Base-by-base conservation (phyloP, 1,140 invertebrate species). In the Anastrepha ludens region DNA sequence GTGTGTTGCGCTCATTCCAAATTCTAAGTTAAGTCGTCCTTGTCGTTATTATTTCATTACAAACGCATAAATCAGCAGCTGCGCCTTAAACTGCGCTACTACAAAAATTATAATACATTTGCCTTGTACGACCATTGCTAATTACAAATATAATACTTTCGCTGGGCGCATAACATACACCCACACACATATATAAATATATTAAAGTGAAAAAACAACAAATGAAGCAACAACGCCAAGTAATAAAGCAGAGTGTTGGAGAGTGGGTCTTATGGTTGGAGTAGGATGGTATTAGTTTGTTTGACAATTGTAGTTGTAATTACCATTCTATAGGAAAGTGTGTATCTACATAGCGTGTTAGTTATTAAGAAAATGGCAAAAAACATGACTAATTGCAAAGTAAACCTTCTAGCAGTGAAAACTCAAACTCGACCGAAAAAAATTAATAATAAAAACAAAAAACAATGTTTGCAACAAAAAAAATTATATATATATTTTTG, bases 51-150 rank as follows among this genome's bases (percentile, higher is more conserved):
- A 55, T 50, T 55, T 29, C 44, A 55, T 81, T 81, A 58, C 74
- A 29, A 13, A 7, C 15, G 15, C 55, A 81, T 81, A 81, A 81
- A 81, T 81, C 74, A 81, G 47, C 74, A 81, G 20, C 47, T 81
- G 74, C 47, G 74, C 74, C 74, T 81, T 55, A 81, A 81, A 55
- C 47, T 55, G 47, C 9, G 74, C 74, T 81, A 81, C 74, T 81
- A 29, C 1, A 29, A 81, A 81, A 81, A 50, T 81, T 50, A 81
- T 55, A 81, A 81, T 81, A 55, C 47, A 41, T 55, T 74, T 81
- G 9, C 47, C 44, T 55, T 81, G 11, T 13, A 3, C 47, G 74
- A 11, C 17, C 74, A 20, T 29, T 44, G n/a, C n/a, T 55, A 81
- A 17, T n/a, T 29, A 29, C 29, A 1, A 62, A 62, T 55, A n/a